These are phyloP conservation scores for Acanthis flammea DNA, from an alignment of 2,797 vertebrate genomes.

Conservation along the genomic window DNA sequence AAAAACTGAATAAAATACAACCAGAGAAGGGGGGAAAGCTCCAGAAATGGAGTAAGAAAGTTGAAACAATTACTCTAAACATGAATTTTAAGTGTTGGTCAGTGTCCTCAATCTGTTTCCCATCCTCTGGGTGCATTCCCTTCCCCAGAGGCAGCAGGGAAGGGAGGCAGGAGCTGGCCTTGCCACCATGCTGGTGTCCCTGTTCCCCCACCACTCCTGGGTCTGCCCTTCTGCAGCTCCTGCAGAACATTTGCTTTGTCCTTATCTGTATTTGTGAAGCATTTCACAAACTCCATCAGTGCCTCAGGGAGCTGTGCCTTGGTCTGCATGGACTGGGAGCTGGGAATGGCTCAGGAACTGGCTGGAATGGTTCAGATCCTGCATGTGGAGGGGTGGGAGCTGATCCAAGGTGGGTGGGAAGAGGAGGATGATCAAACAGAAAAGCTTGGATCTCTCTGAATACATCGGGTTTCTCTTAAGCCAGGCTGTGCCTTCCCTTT, in stretches of 20 bases:
- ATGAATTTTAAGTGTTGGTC: neutral
- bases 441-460: neutral
- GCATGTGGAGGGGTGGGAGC: neutral
- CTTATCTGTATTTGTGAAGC: neutral
- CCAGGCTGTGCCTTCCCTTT: neutral
- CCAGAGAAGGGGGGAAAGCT: neutral
- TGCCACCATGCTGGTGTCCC: fast-evolving
- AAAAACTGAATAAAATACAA: neutral
- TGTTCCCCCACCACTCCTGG: neutral
- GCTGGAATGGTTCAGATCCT: neutral
- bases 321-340: neutral
- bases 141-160: neutral
- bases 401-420: neutral
- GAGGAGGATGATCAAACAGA: neutral
- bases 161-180: neutral
- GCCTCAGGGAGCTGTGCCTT: neutral
- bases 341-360: neutral
- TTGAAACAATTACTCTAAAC: neutral
- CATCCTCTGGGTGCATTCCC: neutral
- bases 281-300: neutral
- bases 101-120: neutral
- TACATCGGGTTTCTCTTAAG: neutral
- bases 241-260: neutral
- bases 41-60: neutral
- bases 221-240: neutral